Evolutionary conservation across 2,888 invertebrate species (phyloP).

Genomic region (Galerucella calmariensis): DNA sequence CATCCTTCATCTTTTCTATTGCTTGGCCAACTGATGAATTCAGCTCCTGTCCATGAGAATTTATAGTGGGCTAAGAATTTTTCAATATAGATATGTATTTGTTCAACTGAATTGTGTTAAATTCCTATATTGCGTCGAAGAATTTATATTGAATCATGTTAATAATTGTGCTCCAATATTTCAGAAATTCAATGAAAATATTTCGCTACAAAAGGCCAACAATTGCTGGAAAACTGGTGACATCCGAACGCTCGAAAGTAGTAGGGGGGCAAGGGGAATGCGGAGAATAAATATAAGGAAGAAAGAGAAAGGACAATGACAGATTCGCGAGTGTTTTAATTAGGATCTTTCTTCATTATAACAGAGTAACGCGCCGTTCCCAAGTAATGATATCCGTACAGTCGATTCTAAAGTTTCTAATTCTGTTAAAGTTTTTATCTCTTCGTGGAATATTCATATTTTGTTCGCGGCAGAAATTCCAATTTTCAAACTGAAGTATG

Average conservation of each 20-base stretch:
- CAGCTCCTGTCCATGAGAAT: no score
- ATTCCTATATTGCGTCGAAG: neutral
- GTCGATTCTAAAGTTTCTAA: slow-evolving; percentile 50
- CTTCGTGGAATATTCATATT: slow-evolving; percentile 40
- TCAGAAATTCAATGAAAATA: slow-evolving; percentile 27
- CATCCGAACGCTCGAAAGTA: slow-evolving; percentile 5
- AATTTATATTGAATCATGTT: slow-evolving; percentile 15
- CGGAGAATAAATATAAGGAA: slow-evolving; percentile 43
- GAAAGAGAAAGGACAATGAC: slow-evolving; percentile 48
- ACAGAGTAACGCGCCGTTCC: slow-evolving; percentile 48
- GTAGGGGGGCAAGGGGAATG: slow-evolving; percentile 6
- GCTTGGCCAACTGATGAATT: no score
- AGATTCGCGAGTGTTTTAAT: slow-evolving; percentile 54
- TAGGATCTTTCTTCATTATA: slow-evolving; percentile 56
- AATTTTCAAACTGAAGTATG: slow-evolving; percentile 32
- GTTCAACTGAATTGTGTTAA: neutral
- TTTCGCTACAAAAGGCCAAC: slow-evolving; percentile 30
- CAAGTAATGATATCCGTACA: slow-evolving; percentile 52
- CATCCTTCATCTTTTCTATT: no score
- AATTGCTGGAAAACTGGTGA: slow-evolving; percentile 33
- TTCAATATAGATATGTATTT: neutral
- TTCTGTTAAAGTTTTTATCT: slow-evolving; percentile 53
- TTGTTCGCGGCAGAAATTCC: slow-evolving; percentile 36
- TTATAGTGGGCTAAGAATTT: no score
- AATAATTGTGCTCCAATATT: slow-evolving; percentile 28